These are phyloP conservation scores for Ectemnius cavifrons DNA, from an alignment of 2,888 invertebrate species.

Conservation along the genomic window DNA sequence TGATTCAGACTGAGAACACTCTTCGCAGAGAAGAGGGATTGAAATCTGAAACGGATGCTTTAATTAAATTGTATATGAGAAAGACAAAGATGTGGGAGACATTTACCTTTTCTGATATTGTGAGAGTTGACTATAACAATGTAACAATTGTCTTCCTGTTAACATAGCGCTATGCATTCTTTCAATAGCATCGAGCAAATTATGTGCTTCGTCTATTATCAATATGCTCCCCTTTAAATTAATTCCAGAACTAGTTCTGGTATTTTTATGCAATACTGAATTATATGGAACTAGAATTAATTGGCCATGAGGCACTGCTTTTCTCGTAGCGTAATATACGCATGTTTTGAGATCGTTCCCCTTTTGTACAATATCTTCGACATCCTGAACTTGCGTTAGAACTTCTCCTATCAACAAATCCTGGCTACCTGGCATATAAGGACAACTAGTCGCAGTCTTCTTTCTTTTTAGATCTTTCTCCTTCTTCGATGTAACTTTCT, in stretches of 20 bases:
- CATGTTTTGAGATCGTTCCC: constrained; percentile 89
- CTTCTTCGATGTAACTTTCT: constrained; percentile 80
- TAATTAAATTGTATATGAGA: constrained; percentile 15
- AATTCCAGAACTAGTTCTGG: constrained; percentile 82
- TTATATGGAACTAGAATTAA: constrained; percentile 88
- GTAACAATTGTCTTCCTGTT: constrained; percentile 82
- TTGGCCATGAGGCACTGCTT: constrained; percentile 91
- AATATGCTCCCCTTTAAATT: constrained; percentile 87
- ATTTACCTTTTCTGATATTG: constrained; percentile 83
- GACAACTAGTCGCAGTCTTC: constrained; percentile 83
- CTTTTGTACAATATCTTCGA: constrained; percentile 89
- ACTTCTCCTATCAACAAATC: constrained; percentile 83
- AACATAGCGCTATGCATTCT: constrained; percentile 91
- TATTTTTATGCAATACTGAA: constrained; percentile 87
- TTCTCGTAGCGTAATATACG: constrained; percentile 94
- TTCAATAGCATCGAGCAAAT: constrained; percentile 93
- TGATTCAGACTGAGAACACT: constrained; percentile 92
- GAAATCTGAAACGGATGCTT: constrained; percentile 79
- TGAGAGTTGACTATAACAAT: constrained; percentile 83
- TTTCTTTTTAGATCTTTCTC: constrained; percentile 84
- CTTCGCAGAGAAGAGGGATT: constrained; percentile 85
- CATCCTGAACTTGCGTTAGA: constrained; percentile 87
- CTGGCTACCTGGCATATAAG: constrained; percentile 79
- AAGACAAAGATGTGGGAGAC: constrained; percentile 2
- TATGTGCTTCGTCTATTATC: constrained; percentile 98